Base-by-base conservation (phyloP, 92 coral and sea anemone genomes). In the Phymanthus crucifer region DNA sequence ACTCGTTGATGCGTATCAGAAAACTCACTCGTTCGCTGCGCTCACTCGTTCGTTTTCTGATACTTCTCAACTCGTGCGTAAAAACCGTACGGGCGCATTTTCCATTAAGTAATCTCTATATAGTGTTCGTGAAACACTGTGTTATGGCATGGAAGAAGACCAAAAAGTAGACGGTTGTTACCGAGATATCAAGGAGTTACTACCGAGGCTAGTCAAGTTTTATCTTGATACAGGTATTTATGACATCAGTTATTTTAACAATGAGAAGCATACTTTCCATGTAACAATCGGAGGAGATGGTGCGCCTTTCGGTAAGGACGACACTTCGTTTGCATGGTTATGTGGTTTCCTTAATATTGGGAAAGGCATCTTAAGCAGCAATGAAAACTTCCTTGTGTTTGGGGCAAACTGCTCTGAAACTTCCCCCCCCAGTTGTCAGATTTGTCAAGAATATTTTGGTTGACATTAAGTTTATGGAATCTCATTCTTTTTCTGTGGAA, bases 341-440 rank as follows among this genome's bases (percentile, higher is more conserved):
- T 76, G 78, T 32, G 74, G 91, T 29, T 83, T 90, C 66, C 48
- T 87, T 0, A 90, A 90, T 76, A 37, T 80, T 36, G 86, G 81
- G 21, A 90, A 61, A 83, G 76, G 58, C 40, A 84, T 90, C 71
- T 86, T 83, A 6, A 86, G 83, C 40, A 82, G 90, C 54, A 56
- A 83, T 78, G 93, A 86, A 40, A 82, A 86, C 54, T 73, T 82
- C 71, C 61, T 82, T 12, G 64, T 83, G 40, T 83, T 83, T 87
- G 94, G 94, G 32, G 94, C 86, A 18, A 87, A 87, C 48, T 79
- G 86, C 47, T 18, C 83, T 35, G 95, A 91, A 64, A 72, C 73
- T 27, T 74, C 87, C 32, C 18, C 68, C 35, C 89, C 91, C n/a
- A 26, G 95, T 88, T 0, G 13, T 8, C 33, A 65, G 85, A 21